phyloP scores from a whole-genome alignment of 2,888 invertebrate genomes.

The Aphidoletes aphidimyza region DNA sequence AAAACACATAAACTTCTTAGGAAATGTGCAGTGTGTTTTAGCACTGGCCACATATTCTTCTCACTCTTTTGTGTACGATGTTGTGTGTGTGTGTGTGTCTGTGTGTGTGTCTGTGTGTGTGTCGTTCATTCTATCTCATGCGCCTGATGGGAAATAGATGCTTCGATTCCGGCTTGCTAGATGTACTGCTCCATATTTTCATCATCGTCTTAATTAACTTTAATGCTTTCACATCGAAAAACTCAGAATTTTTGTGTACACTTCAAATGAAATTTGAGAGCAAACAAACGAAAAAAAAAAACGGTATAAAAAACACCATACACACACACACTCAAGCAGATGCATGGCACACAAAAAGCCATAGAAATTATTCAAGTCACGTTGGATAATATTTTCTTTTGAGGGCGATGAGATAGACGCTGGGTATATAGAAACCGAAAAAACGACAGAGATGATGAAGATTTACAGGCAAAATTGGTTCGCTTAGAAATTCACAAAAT shows the following conservation, averaged over 20 bases:
- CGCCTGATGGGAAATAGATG: slow-evolving; percentile 10
- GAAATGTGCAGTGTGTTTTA: slow-evolving; percentile 1
- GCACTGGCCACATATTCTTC: slow-evolving; percentile 6
- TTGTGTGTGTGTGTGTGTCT: too few relatives aligned
- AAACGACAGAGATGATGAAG: too few relatives aligned
- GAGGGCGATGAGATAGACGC: slow-evolving; percentile 4
- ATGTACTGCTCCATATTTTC: slow-evolving; percentile 47
- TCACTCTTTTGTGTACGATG: slow-evolving; percentile 26
- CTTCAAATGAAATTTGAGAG: neutral
- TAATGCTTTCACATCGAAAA: slow-evolving; percentile 22
- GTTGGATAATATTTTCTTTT: slow-evolving; percentile 1
- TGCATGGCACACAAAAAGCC: neutral
- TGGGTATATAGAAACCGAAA: too few relatives aligned
- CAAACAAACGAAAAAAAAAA: neutral
- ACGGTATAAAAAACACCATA: neutral
- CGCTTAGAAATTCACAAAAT: slow-evolving; percentile 14
- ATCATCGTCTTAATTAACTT: slow-evolving; percentile 52
- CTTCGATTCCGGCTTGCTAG: slow-evolving; percentile 5
- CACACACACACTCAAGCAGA: neutral
- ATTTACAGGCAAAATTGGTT: neutral
- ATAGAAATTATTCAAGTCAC: slow-evolving; percentile 47
- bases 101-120: too few relatives aligned
- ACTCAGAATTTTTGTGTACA: neutral
- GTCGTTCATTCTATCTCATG: too few relatives aligned
- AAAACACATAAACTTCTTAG: slow-evolving; percentile 25